Percentiles rank a stretch among this genome's conserved stretches.
Evolutionary conservation across 35 echinoderm and acorn worm genomes (phyloP).

Genomic region (Amphiura filiformis): DNA sequence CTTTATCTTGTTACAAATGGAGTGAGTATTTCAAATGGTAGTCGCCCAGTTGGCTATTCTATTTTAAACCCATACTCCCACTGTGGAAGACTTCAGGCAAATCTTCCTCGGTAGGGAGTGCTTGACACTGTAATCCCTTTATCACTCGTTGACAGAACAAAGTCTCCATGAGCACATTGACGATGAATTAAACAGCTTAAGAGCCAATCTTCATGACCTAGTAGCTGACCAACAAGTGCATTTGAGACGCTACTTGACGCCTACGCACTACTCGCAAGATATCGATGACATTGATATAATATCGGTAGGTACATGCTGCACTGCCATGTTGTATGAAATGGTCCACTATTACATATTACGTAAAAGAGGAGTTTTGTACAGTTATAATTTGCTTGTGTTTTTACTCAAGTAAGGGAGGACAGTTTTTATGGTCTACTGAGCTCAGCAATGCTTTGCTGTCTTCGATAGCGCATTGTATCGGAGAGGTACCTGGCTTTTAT

Average conservation of each 20-base stretch:
- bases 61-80: no score
- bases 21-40: no score
- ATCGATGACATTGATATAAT: not conserved
- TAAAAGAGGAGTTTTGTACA: not conserved
- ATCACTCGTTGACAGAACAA: slow-evolving; percentile 31
- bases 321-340: not conserved
- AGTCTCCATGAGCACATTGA: slow-evolving; percentile 44
- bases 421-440: no score
- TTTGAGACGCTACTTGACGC: slow-evolving; percentile 8
- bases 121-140: no score
- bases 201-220: slow-evolving; percentile 49
- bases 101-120: no score
- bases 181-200: slow-evolving; percentile 53
- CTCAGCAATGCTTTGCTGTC: no score
- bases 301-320: not conserved
- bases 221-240: slow-evolving; percentile 42
- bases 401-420: no score
- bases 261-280: not conserved
- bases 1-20: no score
- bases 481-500: no score
- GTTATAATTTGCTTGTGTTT: not conserved
- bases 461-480: no score
- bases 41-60: no score
- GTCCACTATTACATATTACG: not conserved
- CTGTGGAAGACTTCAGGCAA: no score